phyloP scores from a whole-genome alignment of 2,888 invertebrate species.

The Periphyllus acericola region DNA sequence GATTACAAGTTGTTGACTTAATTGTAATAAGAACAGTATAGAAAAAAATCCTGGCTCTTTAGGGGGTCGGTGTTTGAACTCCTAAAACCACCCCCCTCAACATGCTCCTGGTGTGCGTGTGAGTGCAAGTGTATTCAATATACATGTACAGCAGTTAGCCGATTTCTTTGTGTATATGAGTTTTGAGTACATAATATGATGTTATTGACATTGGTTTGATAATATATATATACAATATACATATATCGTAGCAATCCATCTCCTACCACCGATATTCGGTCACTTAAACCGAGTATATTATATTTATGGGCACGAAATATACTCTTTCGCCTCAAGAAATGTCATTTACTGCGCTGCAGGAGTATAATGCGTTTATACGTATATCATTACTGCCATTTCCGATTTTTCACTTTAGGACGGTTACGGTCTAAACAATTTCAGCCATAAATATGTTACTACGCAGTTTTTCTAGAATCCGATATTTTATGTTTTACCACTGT shows the following conservation, averaged over 20 bases:
- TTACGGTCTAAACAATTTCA: slow-evolving; percentile 5
- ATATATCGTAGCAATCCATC: background rate
- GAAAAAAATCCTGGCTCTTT: too few relatives aligned
- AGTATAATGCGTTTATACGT: background rate
- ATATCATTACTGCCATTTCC: slow-evolving; percentile 23
- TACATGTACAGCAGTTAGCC: too few relatives aligned
- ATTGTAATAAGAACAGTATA: too few relatives aligned
- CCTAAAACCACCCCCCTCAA: too few relatives aligned
- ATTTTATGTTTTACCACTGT: background rate
- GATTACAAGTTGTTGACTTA: too few relatives aligned
- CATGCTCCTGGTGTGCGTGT: too few relatives aligned
- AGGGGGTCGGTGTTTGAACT: too few relatives aligned
- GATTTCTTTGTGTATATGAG: background rate
- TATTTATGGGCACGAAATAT: background rate
- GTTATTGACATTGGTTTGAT: background rate
- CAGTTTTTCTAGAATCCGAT: background rate
- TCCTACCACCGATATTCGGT: background rate
- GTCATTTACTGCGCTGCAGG: background rate
- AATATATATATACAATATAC: too few relatives aligned
- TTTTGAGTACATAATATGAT: background rate
- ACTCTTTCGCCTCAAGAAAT: slow-evolving; percentile 10
- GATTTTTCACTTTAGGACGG: slow-evolving; percentile 34
- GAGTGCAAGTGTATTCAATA: too few relatives aligned
- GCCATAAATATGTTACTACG: background rate
- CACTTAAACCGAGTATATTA: background rate